These are phyloP conservation scores for Aethina tumida DNA, from an alignment of 1,140 invertebrate genomes.

Conservation along the genomic window DNA sequence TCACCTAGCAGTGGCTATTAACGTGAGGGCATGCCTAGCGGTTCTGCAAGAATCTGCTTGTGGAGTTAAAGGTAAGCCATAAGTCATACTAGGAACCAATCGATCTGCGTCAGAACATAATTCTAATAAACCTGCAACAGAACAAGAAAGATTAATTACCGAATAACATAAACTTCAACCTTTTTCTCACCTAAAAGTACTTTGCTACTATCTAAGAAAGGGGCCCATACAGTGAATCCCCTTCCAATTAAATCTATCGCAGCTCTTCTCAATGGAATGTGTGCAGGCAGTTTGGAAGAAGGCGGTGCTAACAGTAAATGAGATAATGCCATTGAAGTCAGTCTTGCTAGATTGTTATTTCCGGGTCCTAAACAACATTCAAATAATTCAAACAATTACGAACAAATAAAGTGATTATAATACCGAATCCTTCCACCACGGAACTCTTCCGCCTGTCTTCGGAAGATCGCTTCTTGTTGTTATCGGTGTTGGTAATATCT, in stretches of 20 bases:
- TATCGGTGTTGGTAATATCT: slow-evolving; percentile 59
- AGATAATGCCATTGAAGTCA: slow-evolving; percentile 88
- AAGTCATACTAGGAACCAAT: slow-evolving; percentile 87
- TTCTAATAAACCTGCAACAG: slow-evolving; percentile 66
- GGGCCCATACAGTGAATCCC: slow-evolving; percentile 98
- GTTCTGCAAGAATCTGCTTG: slow-evolving; percentile 94
- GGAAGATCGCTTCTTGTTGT: slow-evolving; percentile 43
- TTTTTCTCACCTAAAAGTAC: slow-evolving; percentile 56
- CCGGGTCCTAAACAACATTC: slow-evolving; percentile 62
- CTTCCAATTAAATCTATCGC: slow-evolving; percentile 94
- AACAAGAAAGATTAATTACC: slow-evolving; percentile 5
- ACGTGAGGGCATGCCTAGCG: slow-evolving; percentile 84
- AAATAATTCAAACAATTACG: neutral
- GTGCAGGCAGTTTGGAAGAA: slow-evolving; percentile 67
- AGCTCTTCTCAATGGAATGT: slow-evolving; percentile 83
- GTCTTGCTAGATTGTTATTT: slow-evolving; percentile 81
- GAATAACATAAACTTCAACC: slow-evolving; percentile 4
- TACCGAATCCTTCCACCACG: slow-evolving; percentile 58
- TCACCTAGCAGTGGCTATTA: slow-evolving; percentile 85
- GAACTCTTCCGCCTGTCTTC: slow-evolving; percentile 65
- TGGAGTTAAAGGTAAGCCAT: slow-evolving; percentile 87
- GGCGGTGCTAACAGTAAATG: slow-evolving; percentile 87
- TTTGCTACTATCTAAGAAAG: slow-evolving; percentile 93
- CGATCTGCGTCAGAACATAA: slow-evolving; percentile 91
- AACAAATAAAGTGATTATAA: neutral